Evolutionary conservation across 2,113 vertebrate genomes (phyloP).

Genomic region (Parotia lawesii): DNA sequence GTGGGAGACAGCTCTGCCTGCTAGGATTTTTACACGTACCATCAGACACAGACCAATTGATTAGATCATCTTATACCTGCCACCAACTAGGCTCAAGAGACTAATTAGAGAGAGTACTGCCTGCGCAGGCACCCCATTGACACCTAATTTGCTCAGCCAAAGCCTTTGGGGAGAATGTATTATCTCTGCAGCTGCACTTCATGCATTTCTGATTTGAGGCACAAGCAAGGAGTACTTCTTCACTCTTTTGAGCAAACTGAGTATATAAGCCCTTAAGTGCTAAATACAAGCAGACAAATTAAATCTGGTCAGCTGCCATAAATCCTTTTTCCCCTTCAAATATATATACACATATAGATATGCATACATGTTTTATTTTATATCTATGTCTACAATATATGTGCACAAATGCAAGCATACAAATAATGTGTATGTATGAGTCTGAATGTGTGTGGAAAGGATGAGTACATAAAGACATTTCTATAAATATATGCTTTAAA

Average conservation of each 20-base stretch:
- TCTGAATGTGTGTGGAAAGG: background rate
- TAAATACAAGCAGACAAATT: slow-evolving; percentile 76
- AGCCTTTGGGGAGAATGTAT: slow-evolving; percentile 85
- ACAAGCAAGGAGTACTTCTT: slow-evolving; percentile 75
- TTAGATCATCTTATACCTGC: slow-evolving; percentile 84
- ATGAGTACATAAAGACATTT: background rate
- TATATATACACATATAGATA: background rate
- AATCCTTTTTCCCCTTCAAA: slow-evolving; percentile 36
- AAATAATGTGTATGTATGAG: background rate
- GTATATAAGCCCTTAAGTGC: slow-evolving; percentile 71
- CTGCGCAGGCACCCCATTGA: slow-evolving; percentile 84
- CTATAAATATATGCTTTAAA: background rate
- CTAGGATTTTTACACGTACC: slow-evolving; percentile 78
- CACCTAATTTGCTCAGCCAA: slow-evolving; percentile 88
- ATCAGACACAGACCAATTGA: slow-evolving; percentile 86
- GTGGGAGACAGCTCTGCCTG: slow-evolving; percentile 80
- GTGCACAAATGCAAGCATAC: background rate
- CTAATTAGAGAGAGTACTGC: slow-evolving; percentile 88
- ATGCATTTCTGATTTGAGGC: slow-evolving; percentile 82
- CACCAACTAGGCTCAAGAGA: slow-evolving; percentile 87
- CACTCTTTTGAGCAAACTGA: slow-evolving; percentile 76
- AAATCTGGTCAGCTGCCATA: slow-evolving; percentile 48
- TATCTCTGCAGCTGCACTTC: slow-evolving; percentile 85
- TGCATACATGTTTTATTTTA: background rate
- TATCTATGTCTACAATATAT: background rate